A percentile compares a stretch with the other conserved stretches of the same genome.
Evolutionary conservation across 2,888 invertebrate genomes (phyloP).

Genomic region (Drosophila peninsularis): DNA sequence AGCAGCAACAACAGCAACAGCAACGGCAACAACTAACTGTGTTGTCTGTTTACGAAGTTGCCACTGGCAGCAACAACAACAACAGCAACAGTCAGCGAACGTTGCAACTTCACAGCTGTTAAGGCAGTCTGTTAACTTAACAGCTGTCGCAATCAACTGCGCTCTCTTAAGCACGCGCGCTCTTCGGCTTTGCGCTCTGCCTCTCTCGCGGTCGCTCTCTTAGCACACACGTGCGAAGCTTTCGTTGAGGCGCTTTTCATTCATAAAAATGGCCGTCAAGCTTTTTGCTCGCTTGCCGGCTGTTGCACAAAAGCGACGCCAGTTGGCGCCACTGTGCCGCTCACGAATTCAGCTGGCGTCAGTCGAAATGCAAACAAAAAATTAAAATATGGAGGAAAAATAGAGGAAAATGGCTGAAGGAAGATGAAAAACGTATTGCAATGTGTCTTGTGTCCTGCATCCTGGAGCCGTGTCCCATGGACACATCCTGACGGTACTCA

Average conservation of each 20-base stretch:
- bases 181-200: not conserved
- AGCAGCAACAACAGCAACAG: slow-evolving; percentile 30
- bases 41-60: slow-evolving; percentile 48
- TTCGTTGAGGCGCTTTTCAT: slow-evolving; percentile 72
- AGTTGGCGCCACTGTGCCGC: slow-evolving; percentile 72
- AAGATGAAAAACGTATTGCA: slow-evolving; percentile 43
- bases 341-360: slow-evolving; percentile 5
- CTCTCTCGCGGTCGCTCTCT: slow-evolving; percentile 10
- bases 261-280: slow-evolving; percentile 75
- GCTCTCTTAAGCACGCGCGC: slow-evolving; percentile 12
- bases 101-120: slow-evolving; percentile 57
- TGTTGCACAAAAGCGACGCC: slow-evolving; percentile 63
- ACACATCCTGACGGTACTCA: slow-evolving; percentile 53
- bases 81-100: slow-evolving; percentile 19
- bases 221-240: slow-evolving; percentile 45
- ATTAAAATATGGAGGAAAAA: not conserved
- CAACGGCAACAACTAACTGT: slow-evolving; percentile 23
- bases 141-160: slow-evolving; percentile 24
- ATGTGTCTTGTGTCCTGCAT: slow-evolving; percentile 38
- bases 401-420: not conserved
- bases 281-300: slow-evolving; percentile 57
- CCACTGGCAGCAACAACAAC: slow-evolving; percentile 25
- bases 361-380: slow-evolving; percentile 8
- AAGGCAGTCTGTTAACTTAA: slow-evolving; percentile 46
- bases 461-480: slow-evolving; percentile 29